Evolutionary conservation across 23 tunicate genomes (phyloP), one percentile per base, ranked within the genome.

Genomic region (Clavelina lepadiformis): DNA sequence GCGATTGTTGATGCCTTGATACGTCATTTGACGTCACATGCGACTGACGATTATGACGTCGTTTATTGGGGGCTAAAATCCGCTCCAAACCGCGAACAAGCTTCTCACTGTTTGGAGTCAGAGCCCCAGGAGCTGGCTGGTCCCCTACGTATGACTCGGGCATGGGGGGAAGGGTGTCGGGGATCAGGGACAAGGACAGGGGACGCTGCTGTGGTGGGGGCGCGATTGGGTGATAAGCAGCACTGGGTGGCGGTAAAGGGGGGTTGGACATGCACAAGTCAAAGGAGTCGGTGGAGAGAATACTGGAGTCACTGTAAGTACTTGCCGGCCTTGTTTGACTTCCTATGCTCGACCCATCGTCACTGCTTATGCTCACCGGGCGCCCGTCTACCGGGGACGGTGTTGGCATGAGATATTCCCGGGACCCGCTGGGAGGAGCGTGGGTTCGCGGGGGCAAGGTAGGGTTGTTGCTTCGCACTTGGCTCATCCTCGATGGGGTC

Each of bases 241-340:
- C 15, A n/a, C 45, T 33, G 15, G 69, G 58, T 3, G 28, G 45
- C 5, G 50, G 46, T 44, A 62, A 5, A 0, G 71, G 31, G 20
- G 51, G 31, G 5, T 72, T 68, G 29, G 76, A 84, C 25, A 61
- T 63, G 78, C 93, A 84, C 36, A 84, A 56, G 28, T 84, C 79
- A 31, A 84, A 84, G 28, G 93, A 84, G 33, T 82, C 91, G 28
- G 83, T 61, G 0, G 93, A 84, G 61, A 84, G 50, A 41, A 84
- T 84, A 65, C 82, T 75, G 24, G 82, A 75, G 37, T 84, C 93
- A 37, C 82, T 75, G 78, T 76, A 84, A 35, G 93, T 76, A 45
- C 78, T 69, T 38, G 61, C 65, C 5, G 93, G 93, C 4, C 93
- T 68, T 3, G 79, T 67, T 3, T 27, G 66, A 46, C 82, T 66